Evolutionary conservation across 2,113 vertebrate genomes (phyloP).

Genomic region (Fulmarus glacialis): DNA sequence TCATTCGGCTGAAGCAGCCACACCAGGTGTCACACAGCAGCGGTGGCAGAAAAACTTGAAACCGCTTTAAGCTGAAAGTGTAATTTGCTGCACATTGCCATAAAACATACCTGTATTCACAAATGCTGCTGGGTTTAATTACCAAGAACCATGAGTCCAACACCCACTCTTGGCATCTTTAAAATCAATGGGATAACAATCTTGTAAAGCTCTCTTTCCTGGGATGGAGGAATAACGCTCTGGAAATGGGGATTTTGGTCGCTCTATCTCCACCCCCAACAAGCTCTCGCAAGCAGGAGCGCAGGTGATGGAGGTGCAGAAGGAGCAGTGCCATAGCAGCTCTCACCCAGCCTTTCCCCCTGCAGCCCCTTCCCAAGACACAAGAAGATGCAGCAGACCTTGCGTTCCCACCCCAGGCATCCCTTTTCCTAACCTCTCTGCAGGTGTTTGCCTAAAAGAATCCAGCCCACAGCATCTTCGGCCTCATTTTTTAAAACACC

Average conservation of each 20-base stretch:
- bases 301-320: neutral
- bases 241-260: neutral
- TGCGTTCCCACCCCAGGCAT: neutral
- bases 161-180: neutral
- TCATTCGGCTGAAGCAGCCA: neutral
- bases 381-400: neutral
- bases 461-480: neutral
- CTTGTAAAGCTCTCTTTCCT: neutral
- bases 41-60: fast-evolving
- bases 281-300: neutral
- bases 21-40: neutral
- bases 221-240: neutral
- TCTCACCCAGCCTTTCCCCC: neutral
- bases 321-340: neutral
- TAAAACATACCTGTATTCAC: fast-evolving
- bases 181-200: neutral
- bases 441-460: neutral
- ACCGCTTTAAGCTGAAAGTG: neutral
- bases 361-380: neutral
- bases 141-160: neutral
- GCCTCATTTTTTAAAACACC: neutral
- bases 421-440: neutral
- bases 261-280: neutral
- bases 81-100: neutral
- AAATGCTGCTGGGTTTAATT: neutral